phyloP scores from a whole-genome alignment of 2,888 invertebrate species.

The Drosophila algonquin region DNA sequence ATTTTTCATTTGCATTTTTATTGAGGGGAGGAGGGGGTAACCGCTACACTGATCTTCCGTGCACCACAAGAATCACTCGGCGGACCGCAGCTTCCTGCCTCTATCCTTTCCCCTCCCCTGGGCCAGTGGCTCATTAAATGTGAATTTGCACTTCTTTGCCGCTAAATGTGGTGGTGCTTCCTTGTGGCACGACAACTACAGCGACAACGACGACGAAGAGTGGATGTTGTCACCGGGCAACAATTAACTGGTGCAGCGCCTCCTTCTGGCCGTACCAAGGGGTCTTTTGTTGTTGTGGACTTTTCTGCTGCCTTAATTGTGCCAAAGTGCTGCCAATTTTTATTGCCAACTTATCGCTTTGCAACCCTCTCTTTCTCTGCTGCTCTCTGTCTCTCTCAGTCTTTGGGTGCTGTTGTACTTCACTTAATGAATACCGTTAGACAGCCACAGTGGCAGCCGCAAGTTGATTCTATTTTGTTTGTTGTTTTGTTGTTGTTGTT shows the following conservation, averaged over 20 bases:
- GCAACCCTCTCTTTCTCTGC: slow-evolving; percentile 24
- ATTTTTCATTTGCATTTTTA: slow-evolving; percentile 15
- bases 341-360: slow-evolving; percentile 77
- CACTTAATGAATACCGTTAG: slow-evolving; percentile 76
- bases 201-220: slow-evolving; percentile 24
- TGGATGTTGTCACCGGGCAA: slow-evolving; percentile 71
- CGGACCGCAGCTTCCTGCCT: slow-evolving; percentile 38
- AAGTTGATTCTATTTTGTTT: slow-evolving; percentile 47
- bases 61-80: slow-evolving; percentile 40
- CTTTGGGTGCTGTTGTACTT: slow-evolving; percentile 64
- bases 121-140: slow-evolving; percentile 64
- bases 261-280: slow-evolving; percentile 12
- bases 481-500: slow-evolving; percentile 34
- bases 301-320: slow-evolving; percentile 59
- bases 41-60: not conserved
- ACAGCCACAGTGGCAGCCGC: slow-evolving; percentile 30
- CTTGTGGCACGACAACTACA: slow-evolving; percentile 55
- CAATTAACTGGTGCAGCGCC: slow-evolving; percentile 70
- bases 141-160: slow-evolving; percentile 65
- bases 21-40: not conserved
- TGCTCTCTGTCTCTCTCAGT: slow-evolving; percentile 19
- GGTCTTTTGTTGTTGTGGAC: slow-evolving; percentile 31
- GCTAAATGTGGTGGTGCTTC: slow-evolving; percentile 36
- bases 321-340: slow-evolving; percentile 77
- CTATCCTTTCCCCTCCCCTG: not conserved